These are phyloP conservation scores for Tinea pellionella DNA, from an alignment of 2,888 invertebrate genomes.

Conservation along the genomic window DNA sequence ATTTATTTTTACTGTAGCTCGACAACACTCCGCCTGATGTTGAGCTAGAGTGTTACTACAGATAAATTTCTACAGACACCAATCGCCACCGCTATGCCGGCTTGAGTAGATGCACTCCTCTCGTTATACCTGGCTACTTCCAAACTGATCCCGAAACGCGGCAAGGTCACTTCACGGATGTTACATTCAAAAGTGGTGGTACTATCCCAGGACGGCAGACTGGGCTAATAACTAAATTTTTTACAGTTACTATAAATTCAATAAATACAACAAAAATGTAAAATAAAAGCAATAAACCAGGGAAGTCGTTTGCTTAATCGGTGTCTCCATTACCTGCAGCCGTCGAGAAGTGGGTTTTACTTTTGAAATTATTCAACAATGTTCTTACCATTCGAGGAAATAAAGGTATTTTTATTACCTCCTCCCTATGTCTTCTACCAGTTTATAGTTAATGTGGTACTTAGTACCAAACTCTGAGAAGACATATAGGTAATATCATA, in stretches of 20 bases:
- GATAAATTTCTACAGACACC: too few relatives aligned
- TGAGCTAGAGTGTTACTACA: too few relatives aligned
- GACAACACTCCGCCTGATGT: too few relatives aligned
- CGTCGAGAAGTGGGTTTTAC: constrained; percentile 19
- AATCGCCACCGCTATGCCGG: too few relatives aligned
- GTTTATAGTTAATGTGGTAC: neutral
- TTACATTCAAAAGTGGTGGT: too few relatives aligned
- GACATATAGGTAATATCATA: neutral
- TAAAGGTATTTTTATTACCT: constrained; percentile 14
- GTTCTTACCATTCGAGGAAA: constrained; percentile 12
- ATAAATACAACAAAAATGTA: constrained; percentile 12
- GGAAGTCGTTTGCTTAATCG: constrained; percentile 46
- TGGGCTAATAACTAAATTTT: too few relatives aligned
- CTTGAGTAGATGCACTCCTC: too few relatives aligned
- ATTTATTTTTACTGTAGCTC: too few relatives aligned
- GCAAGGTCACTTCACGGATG: too few relatives aligned
- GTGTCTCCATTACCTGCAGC: constrained; percentile 45
- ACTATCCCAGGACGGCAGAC: too few relatives aligned
- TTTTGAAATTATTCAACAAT: constrained; percentile 15
- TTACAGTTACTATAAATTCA: neutral
- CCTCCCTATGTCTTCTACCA: neutral
- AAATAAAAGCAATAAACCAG: constrained; percentile 34
- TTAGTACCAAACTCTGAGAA: neutral
- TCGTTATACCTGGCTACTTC: too few relatives aligned
- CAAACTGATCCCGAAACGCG: too few relatives aligned